phyloP scores from a whole-genome alignment of 2,888 invertebrate genomes.

The Amblyjoppa proteus region DNA sequence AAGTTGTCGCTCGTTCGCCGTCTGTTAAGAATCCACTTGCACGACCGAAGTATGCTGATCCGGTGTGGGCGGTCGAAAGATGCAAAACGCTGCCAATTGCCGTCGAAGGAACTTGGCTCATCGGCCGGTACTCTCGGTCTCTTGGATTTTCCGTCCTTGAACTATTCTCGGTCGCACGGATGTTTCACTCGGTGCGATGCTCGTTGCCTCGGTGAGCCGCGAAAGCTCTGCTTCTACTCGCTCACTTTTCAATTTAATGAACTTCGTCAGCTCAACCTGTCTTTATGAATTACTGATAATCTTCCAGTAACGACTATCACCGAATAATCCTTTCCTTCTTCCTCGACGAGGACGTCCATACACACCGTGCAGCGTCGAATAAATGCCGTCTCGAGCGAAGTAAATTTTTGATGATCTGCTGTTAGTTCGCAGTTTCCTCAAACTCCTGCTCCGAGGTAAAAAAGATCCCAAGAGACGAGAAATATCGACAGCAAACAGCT shows the following conservation, averaged over 20 bases:
- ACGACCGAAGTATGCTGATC: background rate
- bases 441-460: too few relatives aligned
- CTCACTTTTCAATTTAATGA: background rate
- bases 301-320: background rate
- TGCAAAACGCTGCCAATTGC: background rate
- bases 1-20: background rate
- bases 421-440: too few relatives aligned
- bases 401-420: too few relatives aligned
- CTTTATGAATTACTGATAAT: background rate
- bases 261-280: background rate
- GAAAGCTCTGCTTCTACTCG: background rate
- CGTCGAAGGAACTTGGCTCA: background rate
- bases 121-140: background rate
- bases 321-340: background rate
- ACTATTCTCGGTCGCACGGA: conserved; percentile 47
- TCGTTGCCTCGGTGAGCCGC: background rate
- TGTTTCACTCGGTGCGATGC: background rate
- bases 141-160: conserved; percentile 33
- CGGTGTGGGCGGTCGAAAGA: background rate
- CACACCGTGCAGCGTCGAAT: background rate
- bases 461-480: too few relatives aligned
- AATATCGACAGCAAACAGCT: too few relatives aligned
- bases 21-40: background rate
- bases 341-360: background rate
- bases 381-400: background rate